Base-by-base conservation (phyloP, 2,888 invertebrate species). In the Sinotaia quadrata region DNA sequence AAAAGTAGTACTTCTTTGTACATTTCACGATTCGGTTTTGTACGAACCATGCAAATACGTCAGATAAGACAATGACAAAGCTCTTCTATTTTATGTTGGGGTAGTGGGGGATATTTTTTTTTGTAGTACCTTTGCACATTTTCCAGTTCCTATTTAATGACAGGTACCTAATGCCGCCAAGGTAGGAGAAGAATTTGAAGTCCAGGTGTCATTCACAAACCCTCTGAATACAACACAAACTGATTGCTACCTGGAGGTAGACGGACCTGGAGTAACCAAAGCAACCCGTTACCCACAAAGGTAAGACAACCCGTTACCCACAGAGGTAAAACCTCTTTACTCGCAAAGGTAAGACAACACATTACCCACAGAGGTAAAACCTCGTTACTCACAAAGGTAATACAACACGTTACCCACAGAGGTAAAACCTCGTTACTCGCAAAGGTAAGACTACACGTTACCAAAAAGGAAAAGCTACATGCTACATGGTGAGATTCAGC, bases 221-320 rank as follows among this genome's bases (percentile, higher is more conserved):
- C 93, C 93, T 27, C 85, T 93, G 81, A 91, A 92, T 65, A 90
- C 88, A 31, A 78, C 91, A 33, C 88, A 93, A 71, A 93, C 92
- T 1, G 90, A 91, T 18, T 93, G 94, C 82, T 91, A 91, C 83
- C 92, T 94, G 87, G 90, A 92, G 57, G 89, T 93, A 75, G 92
- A 93, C 68, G 80, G 78, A 21, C 63, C 80, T 15, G 80, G 79
- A 29, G 57, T 81, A 27, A 65, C 72, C n/a, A 71, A 71, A 33
- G 58, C 73, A 10, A 71, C 61, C n/a, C 24, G 59, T 18, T 67
- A 71, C 57, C 67, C 70, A 10, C 68, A 72, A 66, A 73, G 73
- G 80, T 81, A 52, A 71, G 67, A n/a, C n/a, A n/a, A n/a, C n/a
- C n/a, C n/a, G n/a, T n/a, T n/a, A n/a, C n/a, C n/a, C n/a, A n/a